These are phyloP conservation scores for Lemur catta DNA, from an alignment of 2,797 vertebrate genomes.

Conservation along the genomic window DNA sequence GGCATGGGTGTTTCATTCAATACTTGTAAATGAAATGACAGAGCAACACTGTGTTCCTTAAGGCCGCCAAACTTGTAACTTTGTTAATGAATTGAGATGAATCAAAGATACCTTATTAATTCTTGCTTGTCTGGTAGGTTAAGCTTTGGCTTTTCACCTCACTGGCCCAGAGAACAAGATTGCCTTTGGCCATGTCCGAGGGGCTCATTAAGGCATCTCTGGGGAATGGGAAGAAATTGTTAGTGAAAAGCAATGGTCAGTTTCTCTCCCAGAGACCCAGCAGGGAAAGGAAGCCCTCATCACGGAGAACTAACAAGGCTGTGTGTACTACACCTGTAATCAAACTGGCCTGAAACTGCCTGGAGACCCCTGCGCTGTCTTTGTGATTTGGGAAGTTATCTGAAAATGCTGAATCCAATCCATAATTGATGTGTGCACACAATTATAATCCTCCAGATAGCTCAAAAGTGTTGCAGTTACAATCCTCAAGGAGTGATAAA, in stretches of 20 bases:
- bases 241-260: slow-evolving; percentile 94
- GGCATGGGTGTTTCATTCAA: slow-evolving; percentile 83
- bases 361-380: slow-evolving; percentile 82
- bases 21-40: slow-evolving; percentile 83
- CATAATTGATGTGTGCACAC: slow-evolving; percentile 93
- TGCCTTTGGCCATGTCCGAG: slow-evolving; percentile 95
- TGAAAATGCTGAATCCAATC: slow-evolving; percentile 87
- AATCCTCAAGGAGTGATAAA: slow-evolving; percentile 90
- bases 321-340: slow-evolving; percentile 92
- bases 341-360: slow-evolving; percentile 87
- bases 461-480: slow-evolving; percentile 89
- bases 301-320: slow-evolving; percentile 87
- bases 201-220: slow-evolving; percentile 96
- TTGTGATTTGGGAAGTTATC: slow-evolving; percentile 88
- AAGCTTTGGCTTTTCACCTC: slow-evolving; percentile 94
- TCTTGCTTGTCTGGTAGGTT: slow-evolving; percentile 89
- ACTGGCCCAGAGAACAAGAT: slow-evolving; percentile 90
- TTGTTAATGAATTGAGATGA: slow-evolving; percentile 91
- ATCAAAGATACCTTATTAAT: slow-evolving; percentile 91
- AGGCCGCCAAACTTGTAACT: slow-evolving; percentile 82
- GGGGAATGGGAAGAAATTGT: slow-evolving; percentile 94
- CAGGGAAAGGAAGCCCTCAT: slow-evolving; percentile 85
- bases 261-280: slow-evolving; percentile 82
- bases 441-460: slow-evolving; percentile 93
- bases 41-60: slow-evolving; percentile 77